Evolutionary conservation across 2,113 vertebrate species (phyloP).

Genomic region (Pelecanoides urinatrix): DNA sequence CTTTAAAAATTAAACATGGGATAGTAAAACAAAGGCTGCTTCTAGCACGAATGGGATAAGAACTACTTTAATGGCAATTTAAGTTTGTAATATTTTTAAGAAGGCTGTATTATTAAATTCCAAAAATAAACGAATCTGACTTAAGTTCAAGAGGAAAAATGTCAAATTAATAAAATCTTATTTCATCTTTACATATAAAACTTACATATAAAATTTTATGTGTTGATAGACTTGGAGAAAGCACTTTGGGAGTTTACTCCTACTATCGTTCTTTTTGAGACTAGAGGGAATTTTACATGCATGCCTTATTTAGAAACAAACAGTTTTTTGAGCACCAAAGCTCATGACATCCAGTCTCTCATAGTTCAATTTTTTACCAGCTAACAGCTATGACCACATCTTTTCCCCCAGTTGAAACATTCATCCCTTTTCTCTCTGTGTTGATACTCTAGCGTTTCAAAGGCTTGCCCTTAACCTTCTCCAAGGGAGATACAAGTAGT

Average conservation of each 20-base stretch:
- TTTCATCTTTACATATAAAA: not conserved
- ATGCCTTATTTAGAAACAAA: not conserved
- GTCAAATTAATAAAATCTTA: not conserved
- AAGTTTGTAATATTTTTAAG: not conserved
- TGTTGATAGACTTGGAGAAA: not conserved
- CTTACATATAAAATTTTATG: not conserved
- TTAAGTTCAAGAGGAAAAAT: not conserved
- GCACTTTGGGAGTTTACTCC: not conserved
- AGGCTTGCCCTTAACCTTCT: not conserved
- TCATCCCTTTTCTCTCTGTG: not conserved
- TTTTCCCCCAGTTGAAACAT: not conserved
- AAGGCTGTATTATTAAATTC: not conserved
- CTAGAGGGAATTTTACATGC: not conserved
- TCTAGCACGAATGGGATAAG: not conserved
- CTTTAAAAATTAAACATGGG: not conserved
- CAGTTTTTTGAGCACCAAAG: not conserved
- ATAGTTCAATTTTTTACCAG: not conserved
- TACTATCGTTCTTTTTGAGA: accelerated
- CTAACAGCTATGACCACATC: not conserved
- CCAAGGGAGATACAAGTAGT: not conserved
- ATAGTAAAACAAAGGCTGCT: not conserved
- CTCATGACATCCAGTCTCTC: not conserved
- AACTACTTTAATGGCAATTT: not conserved
- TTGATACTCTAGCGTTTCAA: not conserved
- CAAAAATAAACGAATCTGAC: not conserved